Evolutionary conservation across 2,797 vertebrate species (phyloP).

Genomic region (Ceryle rudis): DNA sequence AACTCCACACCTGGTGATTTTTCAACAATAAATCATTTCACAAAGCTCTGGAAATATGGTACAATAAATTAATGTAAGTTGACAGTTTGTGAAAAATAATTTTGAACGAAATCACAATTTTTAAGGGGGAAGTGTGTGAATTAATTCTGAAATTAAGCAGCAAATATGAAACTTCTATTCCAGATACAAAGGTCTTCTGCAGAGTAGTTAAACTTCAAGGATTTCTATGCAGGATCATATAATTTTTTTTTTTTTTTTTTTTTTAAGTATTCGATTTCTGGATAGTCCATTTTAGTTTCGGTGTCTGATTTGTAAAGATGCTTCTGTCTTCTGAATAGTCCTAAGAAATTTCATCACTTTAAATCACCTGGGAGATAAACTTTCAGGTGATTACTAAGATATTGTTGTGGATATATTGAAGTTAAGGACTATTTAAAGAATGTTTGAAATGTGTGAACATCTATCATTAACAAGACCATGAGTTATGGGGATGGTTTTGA

Average conservation of each 20-base stretch:
- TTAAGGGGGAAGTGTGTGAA: not conserved
- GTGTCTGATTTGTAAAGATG: not conserved
- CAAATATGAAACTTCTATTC: not conserved
- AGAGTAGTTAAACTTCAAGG: not conserved
- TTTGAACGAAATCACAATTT: not conserved
- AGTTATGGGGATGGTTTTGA: not conserved
- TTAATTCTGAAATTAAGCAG: not conserved
- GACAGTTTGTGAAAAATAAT: not conserved
- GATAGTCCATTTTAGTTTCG: not conserved
- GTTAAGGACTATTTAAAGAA: not conserved
- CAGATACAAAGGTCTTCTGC: not conserved
- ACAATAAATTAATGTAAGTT: not conserved
- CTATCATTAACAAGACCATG: not conserved
- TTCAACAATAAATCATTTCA: not conserved
- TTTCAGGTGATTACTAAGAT: not conserved
- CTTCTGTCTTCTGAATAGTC: not conserved
- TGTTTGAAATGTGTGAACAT: not conserved
- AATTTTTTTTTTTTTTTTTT: not conserved
- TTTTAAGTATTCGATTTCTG: fast-evolving
- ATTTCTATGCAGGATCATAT: not conserved
- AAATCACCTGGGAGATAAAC: not conserved
- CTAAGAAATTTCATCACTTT: not conserved
- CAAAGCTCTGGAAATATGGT: not conserved
- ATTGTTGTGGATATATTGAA: not conserved
- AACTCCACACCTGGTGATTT: not conserved